A percentile compares a stretch with the other conserved stretches of the same genome.
Conservation (phyloP, 2,888 invertebrate genomes). For the Lochmaea capreae region DNA sequence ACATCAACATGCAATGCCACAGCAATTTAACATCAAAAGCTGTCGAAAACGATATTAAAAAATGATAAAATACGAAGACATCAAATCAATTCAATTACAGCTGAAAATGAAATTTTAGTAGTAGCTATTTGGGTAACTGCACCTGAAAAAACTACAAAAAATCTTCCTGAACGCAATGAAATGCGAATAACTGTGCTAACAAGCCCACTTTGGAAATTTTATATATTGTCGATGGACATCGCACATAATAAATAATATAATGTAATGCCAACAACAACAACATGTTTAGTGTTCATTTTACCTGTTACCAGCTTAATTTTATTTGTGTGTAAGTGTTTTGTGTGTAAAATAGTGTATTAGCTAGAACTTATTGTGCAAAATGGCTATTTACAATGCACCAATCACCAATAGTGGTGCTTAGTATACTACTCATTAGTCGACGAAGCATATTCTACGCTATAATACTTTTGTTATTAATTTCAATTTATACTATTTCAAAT, state of each 20-base stretch:
- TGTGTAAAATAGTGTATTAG: background rate
- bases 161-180: constrained; percentile 61
- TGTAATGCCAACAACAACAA: constrained; percentile 7
- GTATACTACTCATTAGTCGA: background rate
- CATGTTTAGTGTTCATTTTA: background rate
- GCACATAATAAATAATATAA: background rate
- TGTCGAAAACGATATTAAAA: constrained; percentile 8
- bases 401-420: background rate
- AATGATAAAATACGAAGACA: background rate
- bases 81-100: constrained; percentile 33
- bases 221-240: constrained; percentile 9
- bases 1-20: constrained; percentile 31
- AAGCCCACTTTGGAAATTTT: constrained; percentile 48
- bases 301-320: background rate
- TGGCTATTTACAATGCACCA: constrained; percentile 2
- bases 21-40: constrained; percentile 32
- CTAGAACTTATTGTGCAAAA: background rate
- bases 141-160: constrained; percentile 53
- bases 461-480: background rate
- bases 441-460: background rate
- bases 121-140: constrained; percentile 47
- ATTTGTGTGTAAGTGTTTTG: background rate
- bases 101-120: constrained; percentile 35
- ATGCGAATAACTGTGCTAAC: constrained; percentile 56
- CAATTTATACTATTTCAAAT: background rate